Evolutionary conservation across 1,140 invertebrate species (phyloP), one percentile per base, ranked within the genome.

Genomic region (Whitmania pigra): DNA sequence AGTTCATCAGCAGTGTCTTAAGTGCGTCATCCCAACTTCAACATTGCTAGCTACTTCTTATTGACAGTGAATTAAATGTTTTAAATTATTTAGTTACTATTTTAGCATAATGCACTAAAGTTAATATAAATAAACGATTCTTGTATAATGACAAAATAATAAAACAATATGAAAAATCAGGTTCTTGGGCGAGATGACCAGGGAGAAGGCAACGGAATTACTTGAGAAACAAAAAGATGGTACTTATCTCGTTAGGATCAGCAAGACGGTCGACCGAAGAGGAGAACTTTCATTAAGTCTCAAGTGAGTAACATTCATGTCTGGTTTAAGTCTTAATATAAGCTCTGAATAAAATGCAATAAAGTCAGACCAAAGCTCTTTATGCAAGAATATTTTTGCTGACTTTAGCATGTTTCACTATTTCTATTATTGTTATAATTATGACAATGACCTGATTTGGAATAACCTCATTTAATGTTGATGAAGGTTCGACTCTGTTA

Each of bases 241-340:
- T 73, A 93, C 93, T 1, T 96, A 91, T 83, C 85, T 96, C 78
- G 85, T 97, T 60, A 83, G 93, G 63, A 88, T 92, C 72, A 87
- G 91, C 70, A 89, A 90, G 53, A 80, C 81, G 72, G 77, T 74
- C 69, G 75, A 78, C 22, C 72, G 80, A n/a, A 75, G 73, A 66
- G 78, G 79, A 13, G 77, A 80, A 53, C 93, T 90, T 80, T 93
- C 92, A 66, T 86, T 95, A 53, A 93, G 91, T 81, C 86, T 94
- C 74, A 93, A 92, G 91, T 93, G 85, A 85, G 87, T 86, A 55
- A 55, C 67, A 55, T 43, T 43, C 60, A 66, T 53, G 36, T 9
- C 20, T 75, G 25, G n/a, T 25, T 0, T 75, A 27, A 63, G 60
- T 13, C 9, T 63, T 31, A 9, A 63, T 63, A 25, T 31, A 17